Conservation (phyloP, 2,113 vertebrate species). For the Epinephelus lanceolatus region DNA sequence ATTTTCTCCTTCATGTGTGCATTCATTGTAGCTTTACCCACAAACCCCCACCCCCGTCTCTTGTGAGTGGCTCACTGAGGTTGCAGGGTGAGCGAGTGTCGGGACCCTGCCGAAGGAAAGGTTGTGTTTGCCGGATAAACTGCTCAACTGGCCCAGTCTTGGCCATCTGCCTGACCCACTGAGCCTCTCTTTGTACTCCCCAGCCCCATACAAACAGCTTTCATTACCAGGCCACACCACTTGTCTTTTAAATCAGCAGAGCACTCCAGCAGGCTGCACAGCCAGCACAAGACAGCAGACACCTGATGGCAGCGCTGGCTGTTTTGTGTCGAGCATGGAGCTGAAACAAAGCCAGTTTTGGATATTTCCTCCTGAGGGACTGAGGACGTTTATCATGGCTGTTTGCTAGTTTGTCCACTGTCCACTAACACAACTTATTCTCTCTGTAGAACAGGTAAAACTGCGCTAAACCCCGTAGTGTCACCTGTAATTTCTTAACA, state of each 20-base stretch:
- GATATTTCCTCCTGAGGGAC: background rate
- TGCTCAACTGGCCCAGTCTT: conserved; percentile 62
- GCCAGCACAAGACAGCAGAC: conserved; percentile 47
- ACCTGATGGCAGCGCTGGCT: conserved; percentile 37
- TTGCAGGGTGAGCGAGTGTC: conserved; percentile 56
- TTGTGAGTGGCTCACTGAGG: conserved; percentile 54
- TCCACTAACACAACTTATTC: background rate
- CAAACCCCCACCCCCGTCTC: background rate
- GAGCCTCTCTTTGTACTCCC: conserved; percentile 72
- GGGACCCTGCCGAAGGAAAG: conserved; percentile 58
- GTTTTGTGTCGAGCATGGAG: conserved; percentile 2
- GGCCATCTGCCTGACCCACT: conserved; percentile 76
- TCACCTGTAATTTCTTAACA: conserved; percentile 39
- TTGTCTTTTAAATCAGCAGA: conserved; percentile 67
- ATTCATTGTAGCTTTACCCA: conserved; percentile 24
- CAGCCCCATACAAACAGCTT: conserved; percentile 68
- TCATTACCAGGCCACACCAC: conserved; percentile 66
- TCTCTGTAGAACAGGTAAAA: conserved; percentile 17
- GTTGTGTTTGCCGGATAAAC: conserved; percentile 73
- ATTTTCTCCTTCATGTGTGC: conserved; percentile 12
- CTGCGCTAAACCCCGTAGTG: conserved; percentile 24
- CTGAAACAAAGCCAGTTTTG: background rate
- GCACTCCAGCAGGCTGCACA: conserved; percentile 46
- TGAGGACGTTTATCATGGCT: background rate
- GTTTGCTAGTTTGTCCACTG: background rate